Evolutionary conservation across 2,113 vertebrate species (phyloP).

Genomic region (Engraulis encrasicolus): DNA sequence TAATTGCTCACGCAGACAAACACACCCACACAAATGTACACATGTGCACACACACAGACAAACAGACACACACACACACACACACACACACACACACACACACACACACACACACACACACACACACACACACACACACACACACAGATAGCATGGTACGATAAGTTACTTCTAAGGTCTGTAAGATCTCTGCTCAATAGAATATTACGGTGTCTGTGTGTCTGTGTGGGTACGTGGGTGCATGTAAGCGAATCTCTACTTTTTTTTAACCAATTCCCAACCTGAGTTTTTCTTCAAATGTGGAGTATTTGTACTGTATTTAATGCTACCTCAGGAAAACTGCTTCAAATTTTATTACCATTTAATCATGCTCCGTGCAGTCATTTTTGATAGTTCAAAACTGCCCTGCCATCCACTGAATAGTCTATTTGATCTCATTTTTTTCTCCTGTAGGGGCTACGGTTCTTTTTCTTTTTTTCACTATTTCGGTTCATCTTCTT

Average conservation of each 20-base stretch:
- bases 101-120: neutral
- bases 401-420: neutral
- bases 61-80: neutral
- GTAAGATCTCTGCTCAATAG: too few species aligned
- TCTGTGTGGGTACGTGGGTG: neutral
- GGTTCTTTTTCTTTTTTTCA: neutral
- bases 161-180: too few species aligned
- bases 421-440: slow-evolving; percentile 2
- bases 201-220: slow-evolving; percentile 29
- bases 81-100: neutral
- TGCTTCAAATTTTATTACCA: neutral
- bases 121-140: neutral
- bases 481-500: too few species aligned
- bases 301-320: slow-evolving; percentile 7
- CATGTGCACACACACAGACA: slow-evolving; percentile 1
- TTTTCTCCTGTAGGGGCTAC: neutral
- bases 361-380: neutral
- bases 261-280: neutral
- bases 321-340: neutral
- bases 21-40: too few species aligned
- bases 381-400: neutral
- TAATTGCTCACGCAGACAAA: neutral
- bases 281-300: neutral
- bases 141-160: too few species aligned
- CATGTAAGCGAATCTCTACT: neutral